Evolutionary conservation across 1,140 invertebrate genomes (phyloP), one percentile per base, ranked within the genome.

Genomic region (Drosophila repletoides): DNA sequence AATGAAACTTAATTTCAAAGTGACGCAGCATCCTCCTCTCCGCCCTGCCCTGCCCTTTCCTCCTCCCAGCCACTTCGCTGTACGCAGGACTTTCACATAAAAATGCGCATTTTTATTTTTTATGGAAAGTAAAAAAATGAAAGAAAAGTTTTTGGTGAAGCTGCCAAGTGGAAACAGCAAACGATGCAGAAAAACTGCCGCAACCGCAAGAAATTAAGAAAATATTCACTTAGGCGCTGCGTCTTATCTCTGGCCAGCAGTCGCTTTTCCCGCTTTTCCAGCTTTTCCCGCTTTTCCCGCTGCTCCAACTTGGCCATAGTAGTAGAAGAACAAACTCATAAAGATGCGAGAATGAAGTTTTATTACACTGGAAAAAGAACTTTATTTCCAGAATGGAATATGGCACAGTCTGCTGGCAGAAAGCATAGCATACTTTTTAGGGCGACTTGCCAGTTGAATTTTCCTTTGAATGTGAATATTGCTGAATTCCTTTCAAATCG

Each of bases 171-270:
- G 26, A 61, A 68, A 63, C 33, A 41, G 60, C 66, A 69, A 69
- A 51, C 59, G 41, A 41, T 15, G 58, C 40, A 48, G 36, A 79
- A 74, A 79, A 79, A 86, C 61, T 86, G 79, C 79, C 79, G 74
- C 58, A 67, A 48, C 41, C 49, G 74, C 79, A 84, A 65, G 61
- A 72, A 79, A 72, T 74, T 74, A 83, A 61, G 61, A 58, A 72
- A 68, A 79, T 79, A 86, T 86, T 83, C 69, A 84, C 74, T 79
- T 71, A 66, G 59, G 15, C 40, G 33, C 31, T 53, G 36, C 34
- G 53, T 65, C 79, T 83, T 83, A 83, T 83, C 77, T 79, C 6
- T 10, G 21, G 21, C 21, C 34, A 43, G 48, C 31, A 52, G 31
- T 33, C 19, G 9, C 34, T 24, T 34, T 14, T n/a, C n/a, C n/a